Base-by-base conservation (phyloP, 2,113 vertebrate species). In the Amblyornis subalaris region DNA sequence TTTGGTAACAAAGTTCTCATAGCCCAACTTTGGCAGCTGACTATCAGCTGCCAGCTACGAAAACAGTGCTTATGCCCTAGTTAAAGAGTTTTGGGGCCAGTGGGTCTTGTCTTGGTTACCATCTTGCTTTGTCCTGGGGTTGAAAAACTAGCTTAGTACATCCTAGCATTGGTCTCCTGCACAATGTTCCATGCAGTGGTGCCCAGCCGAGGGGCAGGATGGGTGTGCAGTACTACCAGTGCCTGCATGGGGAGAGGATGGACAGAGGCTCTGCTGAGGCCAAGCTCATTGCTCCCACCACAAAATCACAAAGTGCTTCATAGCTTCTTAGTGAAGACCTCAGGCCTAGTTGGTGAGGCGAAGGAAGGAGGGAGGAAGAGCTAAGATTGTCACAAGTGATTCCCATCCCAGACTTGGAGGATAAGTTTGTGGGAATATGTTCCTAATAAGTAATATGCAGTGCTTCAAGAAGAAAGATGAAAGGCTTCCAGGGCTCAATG, bases 141-240 rank as follows among this genome's bases (percentile, higher is more conserved):
- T 72, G 26, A 25, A 84, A 40, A 72, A 55, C 11, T 25, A 67
- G 25, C 8, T 55, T 40, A 5, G 1, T 66, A 45, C 0, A 0
- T 22, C 14, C 8, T 38, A 25, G 17, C 6, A 8, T 10, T 40
- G 3, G 13, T 73, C 6, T 12, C 6, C 11, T 36, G 40, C 6
- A n/a, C 4, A 10, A 24, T 40, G 21, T 1, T 72, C 4, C 0
- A 0, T 31, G 20, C 17, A 40, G 20, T 6, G 31, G 6, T 40
- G 8, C 19, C 36, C 20, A 24, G 9, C n/a, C 33, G 53, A 53
- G 38, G 6, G 11, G 26, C 67, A 79, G 45, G 22, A 21, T 0
- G 0, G 29, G 17, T 1, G 1, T 29, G 66, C 24, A 54, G 15
- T 12, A 8, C 14, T 12, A 28, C 6, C 24, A 18, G 28, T 48